Percentiles rank a stretch among this genome's conserved stretches.
These are phyloP conservation scores for Bombus affinis DNA, from an alignment of 1,140 invertebrate species.

Conservation along the genomic window DNA sequence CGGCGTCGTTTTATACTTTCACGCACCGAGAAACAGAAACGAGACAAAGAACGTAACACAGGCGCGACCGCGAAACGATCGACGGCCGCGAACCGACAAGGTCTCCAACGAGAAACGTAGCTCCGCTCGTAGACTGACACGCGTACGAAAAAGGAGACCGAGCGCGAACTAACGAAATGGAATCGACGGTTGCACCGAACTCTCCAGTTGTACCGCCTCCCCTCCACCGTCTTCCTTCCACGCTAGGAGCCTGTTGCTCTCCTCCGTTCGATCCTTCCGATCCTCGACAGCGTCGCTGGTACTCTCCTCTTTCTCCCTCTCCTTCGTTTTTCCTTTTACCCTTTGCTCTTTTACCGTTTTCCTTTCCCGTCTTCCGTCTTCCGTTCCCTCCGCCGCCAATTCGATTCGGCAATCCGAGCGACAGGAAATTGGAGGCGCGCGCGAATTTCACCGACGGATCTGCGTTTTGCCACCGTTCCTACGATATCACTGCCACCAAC, in stretches of 20 bases:
- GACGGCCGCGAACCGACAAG: slow-evolving; percentile 44
- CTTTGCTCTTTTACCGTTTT: not conserved
- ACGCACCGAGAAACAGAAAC: slow-evolving; percentile 37
- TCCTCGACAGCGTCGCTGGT: slow-evolving; percentile 41
- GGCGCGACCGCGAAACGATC: slow-evolving; percentile 31
- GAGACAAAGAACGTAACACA: slow-evolving; percentile 33
- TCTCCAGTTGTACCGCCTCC: slow-evolving; percentile 43
- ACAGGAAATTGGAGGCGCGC: slow-evolving; percentile 25
- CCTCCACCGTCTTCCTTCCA: slow-evolving; percentile 55
- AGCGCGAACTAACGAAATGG: slow-evolving; percentile 52
- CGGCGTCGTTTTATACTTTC: not conserved
- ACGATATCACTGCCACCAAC: slow-evolving; percentile 8
- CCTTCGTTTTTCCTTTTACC: slow-evolving; percentile 13
- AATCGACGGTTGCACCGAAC: slow-evolving; percentile 56
- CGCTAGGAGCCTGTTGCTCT: slow-evolving; percentile 61
- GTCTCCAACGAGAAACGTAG: slow-evolving; percentile 22
- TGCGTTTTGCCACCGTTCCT: slow-evolving; percentile 16
- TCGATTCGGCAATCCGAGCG: not conserved
- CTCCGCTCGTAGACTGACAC: slow-evolving; percentile 33
- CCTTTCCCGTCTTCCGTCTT: slow-evolving; percentile 22
- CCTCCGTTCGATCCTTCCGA: slow-evolving; percentile 53
- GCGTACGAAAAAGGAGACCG: slow-evolving; percentile 50
- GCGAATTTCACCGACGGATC: slow-evolving; percentile 41
- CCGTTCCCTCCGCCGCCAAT: slow-evolving; percentile 37
- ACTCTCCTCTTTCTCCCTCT: not conserved